A percentile compares a stretch with the other conserved stretches of the same genome.
Evolutionary conservation across 2,888 invertebrate species (phyloP).

Genomic region (Pantelozetes paolii): DNA sequence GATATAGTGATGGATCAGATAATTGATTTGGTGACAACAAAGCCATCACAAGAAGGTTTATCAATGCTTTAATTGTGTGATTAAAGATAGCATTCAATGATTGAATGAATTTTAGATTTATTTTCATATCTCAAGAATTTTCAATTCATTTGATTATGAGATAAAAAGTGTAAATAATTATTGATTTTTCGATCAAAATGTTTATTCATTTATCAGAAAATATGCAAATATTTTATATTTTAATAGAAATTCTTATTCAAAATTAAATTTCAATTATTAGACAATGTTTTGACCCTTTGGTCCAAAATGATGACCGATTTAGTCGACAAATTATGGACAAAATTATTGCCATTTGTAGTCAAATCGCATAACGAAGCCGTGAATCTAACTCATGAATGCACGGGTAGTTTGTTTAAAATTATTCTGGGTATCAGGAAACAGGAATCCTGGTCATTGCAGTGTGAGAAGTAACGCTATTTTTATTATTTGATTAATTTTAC

Average conservation of each 20-base stretch:
- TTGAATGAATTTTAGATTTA: no score
- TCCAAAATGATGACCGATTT: neutral
- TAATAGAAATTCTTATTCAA: no score
- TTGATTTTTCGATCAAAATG: neutral
- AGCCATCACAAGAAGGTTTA: no score
- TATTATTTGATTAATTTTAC: neutral
- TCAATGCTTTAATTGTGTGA: no score
- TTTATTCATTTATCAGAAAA: neutral
- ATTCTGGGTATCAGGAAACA: neutral
- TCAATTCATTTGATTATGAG: no score
- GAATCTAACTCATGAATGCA: slow-evolving; percentile 1
- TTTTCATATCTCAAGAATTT: no score
- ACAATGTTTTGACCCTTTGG: slow-evolving; percentile 3
- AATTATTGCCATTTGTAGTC: slow-evolving; percentile 1
- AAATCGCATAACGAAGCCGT: neutral
- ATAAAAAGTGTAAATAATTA: no score
- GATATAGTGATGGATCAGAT: no score
- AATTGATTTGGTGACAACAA: no score
- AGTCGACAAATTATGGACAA: neutral
- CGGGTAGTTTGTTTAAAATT: slow-evolving; percentile 6
- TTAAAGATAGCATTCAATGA: no score
- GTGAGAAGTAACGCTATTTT: neutral
- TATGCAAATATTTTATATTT: neutral
- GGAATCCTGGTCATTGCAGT: slow-evolving; percentile 2
- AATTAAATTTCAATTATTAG: no score